Conservation (phyloP, 1,140 invertebrate genomes). For the Bathynomus jamesi region DNA sequence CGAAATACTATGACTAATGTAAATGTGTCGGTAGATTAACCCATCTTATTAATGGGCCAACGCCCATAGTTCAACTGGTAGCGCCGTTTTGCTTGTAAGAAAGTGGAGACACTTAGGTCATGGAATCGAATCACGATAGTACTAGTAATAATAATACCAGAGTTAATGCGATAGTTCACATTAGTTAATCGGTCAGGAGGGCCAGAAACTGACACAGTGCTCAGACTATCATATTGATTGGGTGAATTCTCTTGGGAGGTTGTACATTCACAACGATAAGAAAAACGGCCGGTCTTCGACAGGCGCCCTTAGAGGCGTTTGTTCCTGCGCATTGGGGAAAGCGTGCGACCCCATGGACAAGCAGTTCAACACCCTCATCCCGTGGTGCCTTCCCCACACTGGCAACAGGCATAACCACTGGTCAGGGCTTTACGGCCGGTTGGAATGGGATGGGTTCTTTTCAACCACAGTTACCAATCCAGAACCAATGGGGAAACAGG, state of each 20-base stretch:
- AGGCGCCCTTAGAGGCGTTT: constrained; percentile 65
- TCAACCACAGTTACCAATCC: constrained; percentile 74
- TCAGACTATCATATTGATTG: too few species aligned
- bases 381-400: constrained; percentile 85
- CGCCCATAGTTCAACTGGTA: too few species aligned
- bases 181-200: too few species aligned
- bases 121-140: too few species aligned
- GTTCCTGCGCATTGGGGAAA: constrained; percentile 58
- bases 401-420: constrained; percentile 79
- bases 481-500: constrained; percentile 86
- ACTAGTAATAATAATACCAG: too few species aligned
- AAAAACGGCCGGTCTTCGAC: constrained; percentile 54
- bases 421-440: constrained; percentile 64
- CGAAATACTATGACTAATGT: too few species aligned
- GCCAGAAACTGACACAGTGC: too few species aligned
- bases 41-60: too few species aligned
- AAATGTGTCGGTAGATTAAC: too few species aligned
- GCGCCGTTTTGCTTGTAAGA: too few species aligned
- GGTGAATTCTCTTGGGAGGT: constrained; percentile 41
- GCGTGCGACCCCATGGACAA: constrained; percentile 62
- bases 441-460: constrained; percentile 80
- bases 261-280: constrained; percentile 63
- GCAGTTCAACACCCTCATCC: constrained; percentile 77
- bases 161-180: too few species aligned
- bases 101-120: too few species aligned